These are phyloP conservation scores for Rambutsinella grinnellia DNA, from an alignment of 2,888 invertebrate genomes.

Conservation along the genomic window DNA sequence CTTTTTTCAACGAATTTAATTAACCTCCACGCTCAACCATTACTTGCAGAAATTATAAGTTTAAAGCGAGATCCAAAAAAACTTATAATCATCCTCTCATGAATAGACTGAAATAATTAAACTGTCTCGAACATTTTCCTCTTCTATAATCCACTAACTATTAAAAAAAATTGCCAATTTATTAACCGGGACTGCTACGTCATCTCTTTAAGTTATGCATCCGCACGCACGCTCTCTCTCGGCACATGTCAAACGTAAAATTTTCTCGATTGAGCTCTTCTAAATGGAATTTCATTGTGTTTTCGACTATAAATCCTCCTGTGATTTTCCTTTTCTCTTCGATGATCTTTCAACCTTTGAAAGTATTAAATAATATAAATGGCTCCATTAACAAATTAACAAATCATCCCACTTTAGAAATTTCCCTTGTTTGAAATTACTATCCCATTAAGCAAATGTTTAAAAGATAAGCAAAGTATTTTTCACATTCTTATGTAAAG, in stretches of 20 bases:
- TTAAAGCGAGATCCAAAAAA: too few relatives aligned
- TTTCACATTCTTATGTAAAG: neutral
- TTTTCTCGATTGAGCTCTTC: too few relatives aligned
- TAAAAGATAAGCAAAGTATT: neutral
- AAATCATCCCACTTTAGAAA: neutral
- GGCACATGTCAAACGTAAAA: neutral
- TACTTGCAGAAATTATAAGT: too few relatives aligned
- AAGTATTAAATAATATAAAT: neutral
- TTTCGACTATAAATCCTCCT: too few relatives aligned
- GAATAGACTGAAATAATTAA: too few relatives aligned
- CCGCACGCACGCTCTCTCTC: neutral
- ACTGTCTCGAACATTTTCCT: too few relatives aligned
- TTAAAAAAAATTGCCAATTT: too few relatives aligned
- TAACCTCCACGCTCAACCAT: too few relatives aligned
- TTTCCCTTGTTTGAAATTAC: neutral
- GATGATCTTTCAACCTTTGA: neutral
- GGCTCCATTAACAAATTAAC: neutral
- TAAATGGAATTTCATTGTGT: too few relatives aligned
- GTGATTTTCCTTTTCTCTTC: neutral
- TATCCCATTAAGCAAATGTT: neutral
- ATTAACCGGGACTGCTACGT: neutral
- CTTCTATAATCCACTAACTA: too few relatives aligned
- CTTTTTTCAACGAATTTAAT: too few relatives aligned
- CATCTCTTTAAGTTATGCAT: neutral
- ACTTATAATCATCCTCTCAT: too few relatives aligned